Base-by-base conservation (phyloP, 2,113 vertebrate species). In the Lepus europaeus region DNA sequence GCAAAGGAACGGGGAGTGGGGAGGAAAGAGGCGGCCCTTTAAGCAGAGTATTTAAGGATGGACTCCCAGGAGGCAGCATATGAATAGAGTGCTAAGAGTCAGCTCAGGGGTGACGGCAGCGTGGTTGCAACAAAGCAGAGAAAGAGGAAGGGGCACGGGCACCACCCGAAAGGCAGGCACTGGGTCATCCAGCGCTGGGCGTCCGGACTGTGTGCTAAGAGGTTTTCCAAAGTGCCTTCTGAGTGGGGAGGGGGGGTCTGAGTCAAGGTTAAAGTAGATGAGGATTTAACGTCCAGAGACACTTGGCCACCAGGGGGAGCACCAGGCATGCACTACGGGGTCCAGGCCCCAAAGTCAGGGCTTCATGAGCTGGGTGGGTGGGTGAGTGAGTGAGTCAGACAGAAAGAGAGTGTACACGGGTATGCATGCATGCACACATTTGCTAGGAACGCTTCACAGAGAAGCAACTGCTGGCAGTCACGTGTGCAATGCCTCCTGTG, bases 251-350 rank as follows among this genome's bases (percentile, higher is more conserved):
- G 22, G 0, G 1, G 17, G 69, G 33, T 80, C 17, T 4, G 45
- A 66, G 68, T 61, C 2, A 36, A 20, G 16, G 12, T 89, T 78
- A 63, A n/a, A 22, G 64, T 45, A 95, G 33, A 78, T 2, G 0
- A 14, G 45, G n/a, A 69, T 81, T 74, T 27, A 39, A 9, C 2
- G 12, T 89, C n/a, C 19, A 1, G 36, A 51, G 68, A 91, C 27
- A 51, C 86, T 87, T 95, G 90, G n/a, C 96, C 97, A 95, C 96
- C 91, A 97, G 97, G 95, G 96, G 97, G 97, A 95, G 96, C 70
- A 16, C 89, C 94, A 56, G 53, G 70, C 70, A 89, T 7, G 1
- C 31, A n/a, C 59, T 6, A 0, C 64, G 5, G 51, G 22, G 16
- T 69, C 63, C 56, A 51, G 33, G 68, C 12, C 12, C 49, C 14